These are phyloP conservation scores for Ctenodactylus gundi DNA, from an alignment of 2,113 vertebrate species.

Conservation along the genomic window DNA sequence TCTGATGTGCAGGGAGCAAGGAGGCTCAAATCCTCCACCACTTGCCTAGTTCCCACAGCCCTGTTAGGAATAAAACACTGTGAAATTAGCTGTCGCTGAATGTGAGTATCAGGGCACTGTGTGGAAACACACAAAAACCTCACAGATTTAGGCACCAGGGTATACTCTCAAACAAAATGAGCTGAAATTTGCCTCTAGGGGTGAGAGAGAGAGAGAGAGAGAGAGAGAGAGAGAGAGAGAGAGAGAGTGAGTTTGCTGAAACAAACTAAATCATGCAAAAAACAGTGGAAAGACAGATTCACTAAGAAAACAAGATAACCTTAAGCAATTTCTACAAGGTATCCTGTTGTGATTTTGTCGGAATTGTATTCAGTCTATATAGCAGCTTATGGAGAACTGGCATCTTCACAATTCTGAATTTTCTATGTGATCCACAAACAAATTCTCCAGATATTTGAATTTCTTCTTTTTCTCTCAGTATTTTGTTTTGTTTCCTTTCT, in stretches of 20 bases:
- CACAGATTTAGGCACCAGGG: neutral
- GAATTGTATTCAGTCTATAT: neutral
- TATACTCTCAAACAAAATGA: neutral
- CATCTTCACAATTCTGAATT: neutral
- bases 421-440: neutral
- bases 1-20: fast-evolving
- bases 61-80: neutral
- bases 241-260: neutral
- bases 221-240: too few relatives aligned
- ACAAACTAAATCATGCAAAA: neutral
- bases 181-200: neutral
- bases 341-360: neutral
- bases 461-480: neutral
- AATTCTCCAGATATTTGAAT: neutral
- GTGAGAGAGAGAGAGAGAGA: too few relatives aligned
- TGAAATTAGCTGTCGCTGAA: neutral
- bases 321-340: neutral
- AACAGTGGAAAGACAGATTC: neutral
- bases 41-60: neutral
- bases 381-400: neutral
- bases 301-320: neutral
- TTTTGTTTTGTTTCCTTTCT: slow-evolving; percentile 34
- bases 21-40: neutral
- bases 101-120: neutral
- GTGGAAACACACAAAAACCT: neutral